Conservation (phyloP, 2,797 vertebrate genomes). For the Gymnopithys bicolor region DNA sequence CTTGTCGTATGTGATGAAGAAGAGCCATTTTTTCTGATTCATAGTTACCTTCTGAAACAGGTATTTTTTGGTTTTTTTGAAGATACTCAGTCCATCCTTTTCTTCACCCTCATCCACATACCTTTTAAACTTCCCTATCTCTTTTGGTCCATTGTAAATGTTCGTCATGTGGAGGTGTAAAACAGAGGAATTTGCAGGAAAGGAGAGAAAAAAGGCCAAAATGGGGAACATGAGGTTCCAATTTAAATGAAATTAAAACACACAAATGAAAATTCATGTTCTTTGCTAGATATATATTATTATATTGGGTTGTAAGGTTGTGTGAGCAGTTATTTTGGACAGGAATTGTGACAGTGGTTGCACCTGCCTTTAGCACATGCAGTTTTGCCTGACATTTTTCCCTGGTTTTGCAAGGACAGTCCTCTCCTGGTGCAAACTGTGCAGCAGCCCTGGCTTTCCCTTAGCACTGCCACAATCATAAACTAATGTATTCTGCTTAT, state of each 20-base stretch:
- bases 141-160: neutral
- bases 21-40: neutral
- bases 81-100: neutral
- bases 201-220: neutral
- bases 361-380: neutral
- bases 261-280: neutral
- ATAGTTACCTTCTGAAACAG: neutral
- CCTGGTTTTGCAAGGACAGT: neutral
- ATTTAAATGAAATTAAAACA: neutral
- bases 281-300: neutral
- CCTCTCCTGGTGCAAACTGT: neutral
- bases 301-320: neutral
- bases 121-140: neutral
- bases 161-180: neutral
- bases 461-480: neutral
- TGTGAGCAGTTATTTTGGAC: neutral
- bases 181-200: neutral
- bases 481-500: neutral
- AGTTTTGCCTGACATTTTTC: neutral
- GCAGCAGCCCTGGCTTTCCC: neutral
- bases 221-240: neutral
- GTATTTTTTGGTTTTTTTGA: accelerated
- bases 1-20: neutral
- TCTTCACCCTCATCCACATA: neutral
- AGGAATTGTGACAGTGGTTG: neutral